phyloP scores from a whole-genome alignment of 2,888 invertebrate genomes.

The Teleogryllus oceanicus region DNA sequence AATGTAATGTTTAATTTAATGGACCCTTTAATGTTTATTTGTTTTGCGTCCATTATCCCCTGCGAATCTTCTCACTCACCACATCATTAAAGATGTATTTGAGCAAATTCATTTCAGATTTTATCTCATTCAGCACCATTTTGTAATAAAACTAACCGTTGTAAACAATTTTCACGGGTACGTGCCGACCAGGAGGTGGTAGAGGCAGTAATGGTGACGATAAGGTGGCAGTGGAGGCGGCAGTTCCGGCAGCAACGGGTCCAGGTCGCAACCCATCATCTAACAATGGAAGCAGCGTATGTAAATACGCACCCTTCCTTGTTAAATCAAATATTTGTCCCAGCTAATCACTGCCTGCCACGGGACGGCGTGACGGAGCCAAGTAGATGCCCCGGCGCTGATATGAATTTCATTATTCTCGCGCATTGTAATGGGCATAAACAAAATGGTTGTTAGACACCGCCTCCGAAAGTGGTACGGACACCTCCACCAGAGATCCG shows the following conservation, averaged over 20 bases:
- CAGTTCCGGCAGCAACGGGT: neutral
- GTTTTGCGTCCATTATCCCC: too few species aligned
- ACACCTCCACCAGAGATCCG: too few species aligned
- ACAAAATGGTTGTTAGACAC: neutral
- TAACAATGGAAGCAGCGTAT: conserved; percentile 18
- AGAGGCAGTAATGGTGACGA: neutral
- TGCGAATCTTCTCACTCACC: too few species aligned
- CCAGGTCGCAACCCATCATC: neutral
- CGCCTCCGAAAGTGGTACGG: too few species aligned
- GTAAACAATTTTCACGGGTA: too few species aligned
- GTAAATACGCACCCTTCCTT: neutral
- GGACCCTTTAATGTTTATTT: too few species aligned
- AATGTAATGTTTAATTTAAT: too few species aligned
- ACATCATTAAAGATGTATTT: too few species aligned
- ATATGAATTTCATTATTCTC: conserved; percentile 10
- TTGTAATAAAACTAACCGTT: too few species aligned
- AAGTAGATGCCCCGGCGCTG: neutral
- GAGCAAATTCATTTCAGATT: too few species aligned
- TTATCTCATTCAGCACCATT: too few species aligned
- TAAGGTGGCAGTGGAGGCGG: neutral
- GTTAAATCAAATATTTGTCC: conserved; percentile 18
- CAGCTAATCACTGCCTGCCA: neutral
- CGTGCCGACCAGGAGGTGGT: too few species aligned
- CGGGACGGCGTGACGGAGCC: neutral
- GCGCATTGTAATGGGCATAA: conserved; percentile 5